Evolutionary conservation across 1,140 invertebrate species (phyloP).

Genomic region (Zaprionus capensis): DNA sequence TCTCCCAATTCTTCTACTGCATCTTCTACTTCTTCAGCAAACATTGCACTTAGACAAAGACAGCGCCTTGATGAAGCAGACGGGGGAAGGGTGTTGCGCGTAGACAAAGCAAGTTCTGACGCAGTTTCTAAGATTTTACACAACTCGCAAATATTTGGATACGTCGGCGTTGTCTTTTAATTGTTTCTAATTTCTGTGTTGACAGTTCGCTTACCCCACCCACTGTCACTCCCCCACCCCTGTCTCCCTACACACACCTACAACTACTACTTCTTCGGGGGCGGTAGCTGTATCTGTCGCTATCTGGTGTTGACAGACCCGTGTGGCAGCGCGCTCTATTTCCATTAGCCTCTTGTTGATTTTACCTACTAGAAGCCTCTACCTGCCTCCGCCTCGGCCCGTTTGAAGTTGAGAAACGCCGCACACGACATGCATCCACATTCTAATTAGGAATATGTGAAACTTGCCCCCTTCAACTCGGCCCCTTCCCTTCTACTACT

Average conservation of each 20-base stretch:
- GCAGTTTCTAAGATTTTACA: conserved; percentile 61
- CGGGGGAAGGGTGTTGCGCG: background rate
- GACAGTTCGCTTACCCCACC: conserved; percentile 39
- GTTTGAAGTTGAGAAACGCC: conserved; percentile 45
- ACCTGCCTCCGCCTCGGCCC: background rate
- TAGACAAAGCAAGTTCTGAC: conserved; percentile 10
- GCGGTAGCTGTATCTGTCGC: conserved; percentile 39
- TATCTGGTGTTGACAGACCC: conserved; percentile 72
- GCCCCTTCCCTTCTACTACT: background rate
- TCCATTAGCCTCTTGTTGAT: conserved; percentile 55
- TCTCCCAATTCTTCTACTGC: background rate
- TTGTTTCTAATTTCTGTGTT: conserved; percentile 77
- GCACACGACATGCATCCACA: conserved; percentile 36
- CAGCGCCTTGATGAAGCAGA: background rate
- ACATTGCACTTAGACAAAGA: conserved; percentile 27
- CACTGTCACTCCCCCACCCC: conserved; percentile 12
- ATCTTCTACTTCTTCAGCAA: background rate
- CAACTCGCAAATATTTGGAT: conserved; percentile 67
- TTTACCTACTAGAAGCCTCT: conserved; percentile 25
- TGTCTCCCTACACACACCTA: conserved; percentile 7
- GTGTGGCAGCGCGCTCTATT: conserved; percentile 50
- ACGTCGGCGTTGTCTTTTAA: conserved; percentile 68
- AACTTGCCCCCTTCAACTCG: background rate
- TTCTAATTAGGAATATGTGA: conserved; percentile 46
- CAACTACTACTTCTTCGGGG: conserved; percentile 10